Evolutionary conservation across 2,113 vertebrate genomes (phyloP).

Genomic region (Engystomops pustulosus): DNA sequence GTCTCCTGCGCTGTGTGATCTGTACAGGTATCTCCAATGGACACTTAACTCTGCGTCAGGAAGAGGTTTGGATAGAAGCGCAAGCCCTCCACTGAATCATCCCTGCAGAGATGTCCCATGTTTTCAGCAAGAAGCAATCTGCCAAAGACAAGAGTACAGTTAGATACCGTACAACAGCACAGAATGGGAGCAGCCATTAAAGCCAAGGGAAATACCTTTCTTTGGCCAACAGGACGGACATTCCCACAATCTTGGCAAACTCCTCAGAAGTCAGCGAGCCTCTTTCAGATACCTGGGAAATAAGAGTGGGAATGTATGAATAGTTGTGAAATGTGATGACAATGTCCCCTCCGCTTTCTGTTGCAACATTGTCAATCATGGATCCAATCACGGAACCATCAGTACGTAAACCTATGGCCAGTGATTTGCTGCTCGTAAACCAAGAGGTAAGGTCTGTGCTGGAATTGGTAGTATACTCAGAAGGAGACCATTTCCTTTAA

Average conservation of each 20-base stretch:
- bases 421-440: too few relatives aligned
- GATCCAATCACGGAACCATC: too few relatives aligned
- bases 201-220: conserved; percentile 79
- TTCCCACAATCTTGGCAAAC: conserved; percentile 94
- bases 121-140: conserved; percentile 96
- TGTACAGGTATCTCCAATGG: not conserved
- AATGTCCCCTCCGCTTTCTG: too few relatives aligned
- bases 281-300: conserved; percentile 89
- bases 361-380: too few relatives aligned
- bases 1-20: not conserved
- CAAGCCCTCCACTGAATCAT: conserved; percentile 96
- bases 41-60: conserved; percentile 77
- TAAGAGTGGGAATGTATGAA: not conserved
- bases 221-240: conserved; percentile 97
- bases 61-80: conserved; percentile 96
- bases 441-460: too few relatives aligned
- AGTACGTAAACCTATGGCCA: too few relatives aligned
- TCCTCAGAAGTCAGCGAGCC: conserved; percentile 95
- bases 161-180: not conserved
- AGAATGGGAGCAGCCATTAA: not conserved
- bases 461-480: too few relatives aligned
- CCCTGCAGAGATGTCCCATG: conserved; percentile 94
- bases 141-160: conserved; percentile 47
- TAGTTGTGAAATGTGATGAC: too few relatives aligned
- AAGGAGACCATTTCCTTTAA: too few relatives aligned